A percentile compares a stretch with the other conserved stretches of the same genome.
phyloP scores from a whole-genome alignment of 2,113 vertebrate species.

The Elephas maximus region DNA sequence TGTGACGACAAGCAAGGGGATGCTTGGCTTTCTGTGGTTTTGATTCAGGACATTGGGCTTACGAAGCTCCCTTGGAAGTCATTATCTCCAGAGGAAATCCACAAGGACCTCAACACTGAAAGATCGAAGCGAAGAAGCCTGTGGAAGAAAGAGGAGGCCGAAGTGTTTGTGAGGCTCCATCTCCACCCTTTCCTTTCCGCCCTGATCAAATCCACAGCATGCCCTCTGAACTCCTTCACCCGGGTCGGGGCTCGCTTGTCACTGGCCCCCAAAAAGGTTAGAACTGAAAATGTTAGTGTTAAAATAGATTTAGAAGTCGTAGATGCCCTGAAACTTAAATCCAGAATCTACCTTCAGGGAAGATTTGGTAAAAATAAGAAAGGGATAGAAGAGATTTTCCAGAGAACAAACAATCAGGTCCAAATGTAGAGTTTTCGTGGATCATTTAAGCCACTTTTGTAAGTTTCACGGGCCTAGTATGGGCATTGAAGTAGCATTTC shows the following conservation, averaged over 20 bases:
- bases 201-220: neutral
- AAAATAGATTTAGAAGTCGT: constrained; percentile 48
- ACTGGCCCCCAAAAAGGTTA: neutral
- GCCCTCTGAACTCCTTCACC: neutral
- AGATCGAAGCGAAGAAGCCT: neutral
- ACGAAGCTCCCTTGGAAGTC: constrained; percentile 35
- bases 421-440: constrained; percentile 24
- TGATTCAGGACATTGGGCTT: neutral
- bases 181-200: neutral
- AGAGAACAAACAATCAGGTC: constrained; percentile 46
- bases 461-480: constrained; percentile 3
- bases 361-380: constrained; percentile 45
- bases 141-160: neutral
- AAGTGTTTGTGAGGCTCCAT: neutral
- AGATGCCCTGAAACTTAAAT: constrained; percentile 38
- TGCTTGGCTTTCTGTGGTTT: constrained; percentile 54
- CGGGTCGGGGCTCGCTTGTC: neutral
- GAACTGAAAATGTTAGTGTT: constrained; percentile 35
- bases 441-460: constrained; percentile 22
- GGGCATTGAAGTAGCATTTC: neutral
- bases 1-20: constrained; percentile 27
- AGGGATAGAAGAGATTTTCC: neutral
- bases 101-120: neutral
- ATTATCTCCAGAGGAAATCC: constrained; percentile 3
- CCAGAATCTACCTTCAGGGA: constrained; percentile 30